Percentiles rank a stretch among this genome's conserved stretches.
These are phyloP conservation scores for Mimas tiliae DNA, from an alignment of 2,888 invertebrate genomes.

Conservation along the genomic window DNA sequence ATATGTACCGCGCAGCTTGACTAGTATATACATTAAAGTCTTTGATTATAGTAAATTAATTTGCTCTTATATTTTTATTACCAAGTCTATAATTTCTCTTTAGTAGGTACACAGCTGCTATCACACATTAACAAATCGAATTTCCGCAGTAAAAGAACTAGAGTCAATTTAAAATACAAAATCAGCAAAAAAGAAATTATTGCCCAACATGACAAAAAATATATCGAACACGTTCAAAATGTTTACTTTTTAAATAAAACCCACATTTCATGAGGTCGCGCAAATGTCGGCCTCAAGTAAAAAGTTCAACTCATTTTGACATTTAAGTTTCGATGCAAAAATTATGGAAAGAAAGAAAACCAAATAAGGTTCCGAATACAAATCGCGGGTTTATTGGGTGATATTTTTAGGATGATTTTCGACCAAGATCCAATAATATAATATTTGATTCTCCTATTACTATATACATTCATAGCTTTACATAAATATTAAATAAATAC, in stretches of 20 bases:
- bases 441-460: too few relatives aligned
- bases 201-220: conserved; percentile 31
- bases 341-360: conserved; percentile 20
- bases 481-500: too few relatives aligned
- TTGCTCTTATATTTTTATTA: too few relatives aligned
- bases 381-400: neutral
- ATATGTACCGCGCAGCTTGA: too few relatives aligned
- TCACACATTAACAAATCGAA: neutral
- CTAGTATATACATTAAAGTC: too few relatives aligned
- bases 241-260: conserved; percentile 25
- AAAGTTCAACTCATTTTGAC: conserved; percentile 27
- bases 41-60: too few relatives aligned
- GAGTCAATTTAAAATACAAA: neutral
- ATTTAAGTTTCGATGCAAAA: conserved; percentile 22
- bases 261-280: conserved; percentile 19
- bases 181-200: conserved; percentile 23
- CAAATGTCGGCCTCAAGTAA: conserved; percentile 19
- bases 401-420: neutral
- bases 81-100: too few relatives aligned
- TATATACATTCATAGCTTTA: too few relatives aligned
- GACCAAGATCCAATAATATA: too few relatives aligned
- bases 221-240: conserved; percentile 25
- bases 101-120: neutral
- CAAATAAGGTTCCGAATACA: conserved; percentile 14
- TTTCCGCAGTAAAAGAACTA: neutral